phyloP scores from a whole-genome alignment of 2,888 invertebrate genomes.

The Hyposoter dolosus region DNA sequence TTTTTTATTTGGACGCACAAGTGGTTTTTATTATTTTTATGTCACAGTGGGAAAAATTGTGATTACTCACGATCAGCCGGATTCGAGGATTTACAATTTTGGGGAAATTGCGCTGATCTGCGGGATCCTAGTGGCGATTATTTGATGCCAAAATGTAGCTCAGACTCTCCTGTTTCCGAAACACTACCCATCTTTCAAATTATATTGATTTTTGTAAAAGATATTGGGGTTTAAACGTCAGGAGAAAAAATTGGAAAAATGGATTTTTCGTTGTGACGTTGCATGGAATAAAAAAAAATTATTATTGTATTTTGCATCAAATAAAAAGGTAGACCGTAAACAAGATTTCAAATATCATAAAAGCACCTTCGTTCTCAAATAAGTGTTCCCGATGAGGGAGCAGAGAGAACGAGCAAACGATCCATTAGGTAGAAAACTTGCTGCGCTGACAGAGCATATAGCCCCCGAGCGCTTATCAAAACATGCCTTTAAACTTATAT shows the following conservation, averaged over 20 bases:
- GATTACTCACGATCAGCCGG: background rate
- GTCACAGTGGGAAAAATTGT: background rate
- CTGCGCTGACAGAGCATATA: conserved; percentile 77
- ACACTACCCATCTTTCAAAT: background rate
- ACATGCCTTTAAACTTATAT: conserved; percentile 83
- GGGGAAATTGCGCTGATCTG: background rate
- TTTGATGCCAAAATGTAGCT: background rate
- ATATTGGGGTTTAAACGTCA: background rate
- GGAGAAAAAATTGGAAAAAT: background rate
- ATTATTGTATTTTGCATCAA: background rate
- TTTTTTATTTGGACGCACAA: background rate
- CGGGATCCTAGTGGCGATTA: too few species aligned
- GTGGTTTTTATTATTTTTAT: background rate
- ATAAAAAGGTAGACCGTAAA: background rate
- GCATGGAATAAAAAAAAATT: background rate
- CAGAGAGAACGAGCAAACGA: conserved; percentile 76
- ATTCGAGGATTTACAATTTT: background rate
- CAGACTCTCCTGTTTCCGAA: background rate
- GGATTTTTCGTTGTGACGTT: background rate
- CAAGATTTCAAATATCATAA: conserved; percentile 71
- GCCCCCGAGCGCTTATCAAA: conserved; percentile 83
- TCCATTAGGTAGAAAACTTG: conserved; percentile 83
- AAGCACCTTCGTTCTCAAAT: conserved; percentile 72
- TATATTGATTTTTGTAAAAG: background rate
- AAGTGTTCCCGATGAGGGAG: conserved; percentile 73